Conservation (phyloP, 1,140 invertebrate genomes). For the Limonius californicus region DNA sequence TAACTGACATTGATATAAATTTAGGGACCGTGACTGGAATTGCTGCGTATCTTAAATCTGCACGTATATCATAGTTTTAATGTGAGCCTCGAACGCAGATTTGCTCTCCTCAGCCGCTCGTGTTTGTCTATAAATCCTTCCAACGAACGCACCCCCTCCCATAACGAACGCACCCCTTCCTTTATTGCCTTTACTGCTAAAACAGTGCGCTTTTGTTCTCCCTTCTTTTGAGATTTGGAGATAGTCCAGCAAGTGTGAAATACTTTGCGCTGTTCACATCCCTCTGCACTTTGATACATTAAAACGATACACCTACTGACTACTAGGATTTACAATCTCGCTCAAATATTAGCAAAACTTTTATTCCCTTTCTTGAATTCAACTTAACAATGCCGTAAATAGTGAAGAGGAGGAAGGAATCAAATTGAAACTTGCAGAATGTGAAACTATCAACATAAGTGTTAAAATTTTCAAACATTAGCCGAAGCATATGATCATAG, state of each 20-base stretch:
- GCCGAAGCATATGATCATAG: no score
- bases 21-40: constrained; percentile 46
- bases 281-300: no score
- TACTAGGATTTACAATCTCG: no score
- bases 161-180: constrained; percentile 24
- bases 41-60: constrained; percentile 45
- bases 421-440: no score
- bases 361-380: no score
- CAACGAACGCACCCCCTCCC: constrained; percentile 24
- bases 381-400: no score
- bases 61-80: constrained; percentile 48
- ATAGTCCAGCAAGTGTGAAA: not conserved
- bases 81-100: constrained; percentile 45
- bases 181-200: constrained; percentile 23
- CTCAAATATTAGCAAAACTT: no score
- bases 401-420: no score
- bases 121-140: constrained; percentile 45
- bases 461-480: no score
- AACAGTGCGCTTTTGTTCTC: constrained; percentile 7
- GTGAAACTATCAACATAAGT: no score
- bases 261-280: no score
- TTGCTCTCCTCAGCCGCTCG: constrained; percentile 40
- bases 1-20: constrained; percentile 48
- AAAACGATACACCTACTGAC: no score
- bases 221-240: constrained; percentile 6